Evolutionary conservation across 2,797 vertebrate species (phyloP), one percentile per base, ranked within the genome.

Genomic region (Ceryle rudis): DNA sequence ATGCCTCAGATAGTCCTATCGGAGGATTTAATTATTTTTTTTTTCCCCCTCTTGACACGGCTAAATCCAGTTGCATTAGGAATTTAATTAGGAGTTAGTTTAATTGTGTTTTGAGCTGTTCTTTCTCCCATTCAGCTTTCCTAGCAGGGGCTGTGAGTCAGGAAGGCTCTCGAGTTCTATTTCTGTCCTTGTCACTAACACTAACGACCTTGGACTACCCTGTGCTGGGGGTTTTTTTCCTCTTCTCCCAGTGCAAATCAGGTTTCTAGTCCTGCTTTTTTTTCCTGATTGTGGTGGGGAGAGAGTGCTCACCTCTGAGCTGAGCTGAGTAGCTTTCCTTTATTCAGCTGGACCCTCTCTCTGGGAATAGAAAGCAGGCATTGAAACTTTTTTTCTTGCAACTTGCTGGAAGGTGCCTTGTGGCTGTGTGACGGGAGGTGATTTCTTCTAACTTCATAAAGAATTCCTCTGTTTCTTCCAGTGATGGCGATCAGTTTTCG

Each of bases 11-110:
- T 60, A 83, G 97, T 95, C 93, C 86, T 87, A 80, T 80, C 62
- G 18, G 88, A 96, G 95, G 96, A 71, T 78, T 92, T 82, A 9
- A 8, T 64, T 79, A 79, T 95, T 73, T 51, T 41, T 64, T 41
- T 0, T 5, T 0, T 6, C 61, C 72, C 52, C 67, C 47, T 83
- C 97, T 97, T 97, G 97, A 97, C 97, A 96, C 22, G 8, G 94
- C 96, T 97, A 95, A 87, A 97, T 96, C 96, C 93, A 91, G 95
- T 97, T 97, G 90, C 96, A 95, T 97, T 97, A 89, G 86, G 97
- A 83, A 52, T 95, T 96, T 96, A 97, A 97, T 97, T 95, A 95
- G 93, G 86, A 97, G 86, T 65, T 91, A 65, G 86, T 91, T 96
- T 97, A 97, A 97, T 94, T 85, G 80, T 94, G 52, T 81, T 73